Base-by-base conservation (phyloP, 2,113 vertebrate species). In the Hippocampus zosterae region DNA sequence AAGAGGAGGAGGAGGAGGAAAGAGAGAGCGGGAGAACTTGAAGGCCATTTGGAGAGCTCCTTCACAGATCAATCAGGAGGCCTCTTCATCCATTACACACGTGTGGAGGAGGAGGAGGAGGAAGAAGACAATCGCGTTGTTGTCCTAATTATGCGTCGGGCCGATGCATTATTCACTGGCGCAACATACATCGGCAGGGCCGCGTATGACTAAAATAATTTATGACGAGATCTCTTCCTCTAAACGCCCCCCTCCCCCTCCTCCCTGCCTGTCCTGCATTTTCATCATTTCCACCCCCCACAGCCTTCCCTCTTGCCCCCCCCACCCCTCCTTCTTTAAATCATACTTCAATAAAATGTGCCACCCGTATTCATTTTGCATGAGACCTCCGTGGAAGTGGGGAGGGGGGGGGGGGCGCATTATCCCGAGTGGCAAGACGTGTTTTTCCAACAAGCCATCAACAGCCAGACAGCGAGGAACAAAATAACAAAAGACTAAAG, bases 281-380 rank as follows among this genome's bases (percentile, higher is more conserved):
- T 74, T 66, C 41, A 69, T 37, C 65, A 67, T 46, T 46, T 65
- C 46, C 42, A 67, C 65, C 48, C 65, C 25, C 46, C 65, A 4
- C 40, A 3, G 3, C 46, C 27, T 44, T 44, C 42, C 3, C 42
- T 10, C 12, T 13, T 44, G 42, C 65, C 25, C 46, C 46, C 16
- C 25, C 25, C 46, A 27, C 16, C 25, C 27, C 65, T 11, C 80
- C 71, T 74, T 76, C 81, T 81, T 91, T 92, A 92, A 93, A 92
- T 93, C 89, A 91, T 92, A 92, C 89, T 89, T 93, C 91, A 92
- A 91, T 91, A 92, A 91, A 91, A 92, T 83, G 87, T 90, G 87
- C 86, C 86, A 87, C 84, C 89, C 84, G 88, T 82, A 89, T 92
- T 87, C 87, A 92, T 92, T 91, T 91, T 92, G 89, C 90, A 93